Evolutionary conservation across 2,113 vertebrate species (phyloP), one percentile per base, ranked within the genome.

Genomic region (Boulengeromyrus knoepffleri): DNA sequence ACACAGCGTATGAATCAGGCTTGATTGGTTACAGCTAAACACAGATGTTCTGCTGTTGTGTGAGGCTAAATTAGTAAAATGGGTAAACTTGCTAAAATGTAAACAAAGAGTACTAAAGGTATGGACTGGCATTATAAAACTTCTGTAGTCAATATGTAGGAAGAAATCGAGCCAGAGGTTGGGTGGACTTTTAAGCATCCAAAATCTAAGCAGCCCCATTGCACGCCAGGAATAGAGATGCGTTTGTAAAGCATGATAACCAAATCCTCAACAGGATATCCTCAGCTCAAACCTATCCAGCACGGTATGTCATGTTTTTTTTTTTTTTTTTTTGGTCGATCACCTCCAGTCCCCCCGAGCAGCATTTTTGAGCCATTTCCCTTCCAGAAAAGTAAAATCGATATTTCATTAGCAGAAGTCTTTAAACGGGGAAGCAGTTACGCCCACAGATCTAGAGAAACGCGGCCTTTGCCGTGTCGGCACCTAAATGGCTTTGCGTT

Each of bases 351-450:
- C 85, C 89, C 42, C 3, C 36, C 70, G 88, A 80, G 80, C 36
- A 58, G n/a, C 42, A 58, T 91, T 90, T 91, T 90, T 89, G 89
- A 90, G 53, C 91, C 90, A 90, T 42, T 53, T 46, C 50, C 19
- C 62, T 53, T 49, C 52, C 84, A 88, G 85, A 56, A 90, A 88
- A 89, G 88, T 74, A 89, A 92, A 92, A 93, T 94, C 93, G 90
- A 92, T 92, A 93, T 66, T 90, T 87, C 90, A 92, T 93, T 92
- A 94, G 93, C 93, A 86, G 52, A 85, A 56, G 47, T 89, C 89
- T 50, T 50, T 88, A 90, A 92, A 27, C 24, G 88, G 85, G 91
- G 62, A 91, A 90, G 53, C 88, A 86, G 91, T 90, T 84, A 89
- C 31, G 15, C 27, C 87, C 77, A 36, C 17, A 83, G 56, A 74